Conservation (phyloP, 2,888 invertebrate species). For the Rhamnusium bicolor region DNA sequence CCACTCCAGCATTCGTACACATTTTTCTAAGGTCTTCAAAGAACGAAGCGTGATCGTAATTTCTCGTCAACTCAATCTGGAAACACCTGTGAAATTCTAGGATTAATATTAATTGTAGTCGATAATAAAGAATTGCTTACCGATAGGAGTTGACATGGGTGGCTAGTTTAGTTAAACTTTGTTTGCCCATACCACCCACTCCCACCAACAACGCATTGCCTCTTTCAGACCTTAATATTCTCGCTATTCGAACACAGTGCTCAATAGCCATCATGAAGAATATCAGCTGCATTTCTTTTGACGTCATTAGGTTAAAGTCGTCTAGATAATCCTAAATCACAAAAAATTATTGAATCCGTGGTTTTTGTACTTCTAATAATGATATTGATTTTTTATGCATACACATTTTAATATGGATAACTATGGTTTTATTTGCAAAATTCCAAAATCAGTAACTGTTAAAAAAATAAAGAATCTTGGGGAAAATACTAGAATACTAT, state of each 20-base stretch:
- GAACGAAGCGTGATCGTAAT: constrained; percentile 87
- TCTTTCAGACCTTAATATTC: constrained; percentile 88
- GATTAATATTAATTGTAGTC: not conserved
- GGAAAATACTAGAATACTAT: too few species aligned
- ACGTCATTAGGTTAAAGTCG: constrained; percentile 84
- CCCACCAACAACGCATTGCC: constrained; percentile 93
- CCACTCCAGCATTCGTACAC: constrained; percentile 85
- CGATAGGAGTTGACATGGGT: constrained; percentile 90
- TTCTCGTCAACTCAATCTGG: constrained; percentile 89
- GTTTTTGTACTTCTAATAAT: too few species aligned
- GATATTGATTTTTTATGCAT: too few species aligned
- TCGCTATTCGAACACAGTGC: constrained; percentile 88
- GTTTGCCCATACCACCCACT: constrained; percentile 92
- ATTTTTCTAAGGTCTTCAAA: constrained; percentile 89
- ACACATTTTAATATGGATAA: too few species aligned
- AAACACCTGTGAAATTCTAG: constrained; percentile 76
- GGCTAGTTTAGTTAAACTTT: constrained; percentile 88
- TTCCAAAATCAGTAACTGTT: too few species aligned
- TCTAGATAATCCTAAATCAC: constrained; percentile 83
- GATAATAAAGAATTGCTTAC: constrained; percentile 57
- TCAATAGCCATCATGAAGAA: constrained; percentile 92
- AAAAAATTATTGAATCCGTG: too few species aligned
- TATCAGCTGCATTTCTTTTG: constrained; percentile 88
- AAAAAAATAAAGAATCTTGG: too few species aligned
- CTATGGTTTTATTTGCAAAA: too few species aligned